phyloP scores from a whole-genome alignment of 2,888 invertebrate genomes.

The Caenorhabditis becei region DNA sequence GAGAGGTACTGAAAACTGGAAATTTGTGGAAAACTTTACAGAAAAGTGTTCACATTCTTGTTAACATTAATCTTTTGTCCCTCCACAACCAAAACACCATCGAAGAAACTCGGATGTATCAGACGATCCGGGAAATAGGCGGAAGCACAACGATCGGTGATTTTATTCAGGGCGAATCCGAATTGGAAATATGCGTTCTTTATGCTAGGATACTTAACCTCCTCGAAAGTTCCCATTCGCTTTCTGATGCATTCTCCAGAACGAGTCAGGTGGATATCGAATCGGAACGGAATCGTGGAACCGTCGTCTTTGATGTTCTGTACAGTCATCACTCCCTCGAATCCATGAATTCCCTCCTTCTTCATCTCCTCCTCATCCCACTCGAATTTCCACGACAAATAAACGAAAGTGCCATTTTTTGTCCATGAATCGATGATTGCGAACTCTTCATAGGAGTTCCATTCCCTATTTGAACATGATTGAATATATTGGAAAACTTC shows the following conservation, averaged over 20 bases:
- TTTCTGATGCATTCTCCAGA: not conserved
- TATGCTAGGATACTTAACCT: not conserved
- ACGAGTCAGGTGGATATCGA: not conserved
- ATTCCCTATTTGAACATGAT: no score
- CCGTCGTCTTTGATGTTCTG: not conserved
- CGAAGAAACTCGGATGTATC: not conserved
- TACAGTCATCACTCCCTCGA: not conserved
- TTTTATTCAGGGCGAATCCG: not conserved
- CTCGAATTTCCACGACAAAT: conserved; percentile 6
- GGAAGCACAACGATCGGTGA: no score
- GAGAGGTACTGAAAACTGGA: not conserved
- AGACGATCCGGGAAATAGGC: no score
- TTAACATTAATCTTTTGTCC: not conserved
- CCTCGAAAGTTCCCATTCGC: not conserved
- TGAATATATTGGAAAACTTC: no score
- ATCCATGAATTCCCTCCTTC: not conserved
- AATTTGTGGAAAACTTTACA: not conserved
- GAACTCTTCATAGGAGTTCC: not conserved
- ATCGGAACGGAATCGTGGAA: no score
- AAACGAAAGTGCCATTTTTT: not conserved
- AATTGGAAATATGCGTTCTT: not conserved
- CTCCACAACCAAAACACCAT: not conserved
- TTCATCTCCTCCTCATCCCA: not conserved
- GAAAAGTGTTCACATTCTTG: not conserved
- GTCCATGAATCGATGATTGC: not conserved